Evolutionary conservation across 1,140 invertebrate genomes (phyloP), one percentile per base, ranked within the genome.

Genomic region (Odontomachus brunneus): DNA sequence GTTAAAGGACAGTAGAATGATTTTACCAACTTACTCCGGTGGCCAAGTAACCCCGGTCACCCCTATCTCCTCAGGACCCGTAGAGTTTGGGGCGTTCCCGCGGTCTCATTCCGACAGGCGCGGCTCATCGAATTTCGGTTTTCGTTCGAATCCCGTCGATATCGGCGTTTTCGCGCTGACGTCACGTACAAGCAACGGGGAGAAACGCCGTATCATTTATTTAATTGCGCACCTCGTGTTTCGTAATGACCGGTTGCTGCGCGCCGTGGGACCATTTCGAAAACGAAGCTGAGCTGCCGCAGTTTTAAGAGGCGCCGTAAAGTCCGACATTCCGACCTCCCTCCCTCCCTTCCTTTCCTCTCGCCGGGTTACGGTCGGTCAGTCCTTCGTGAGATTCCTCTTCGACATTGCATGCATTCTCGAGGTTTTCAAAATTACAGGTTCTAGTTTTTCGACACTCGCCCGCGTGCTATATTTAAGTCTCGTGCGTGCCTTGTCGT

Each of bases 161-260:
- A 62, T 11, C 19, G 22, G 57, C 49, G 5, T 82, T 62, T 76
- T 78, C 22, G n/a, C 59, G 14, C 51, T 69, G 22, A 59, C 14
- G 51, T 80, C 33, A 55, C 75, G 33, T n/a, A n/a, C n/a, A 75
- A 2, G 44, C 44, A 29, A 76, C 33, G 0, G 44, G 48, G 38
- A 78, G 62, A 60, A 65, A 48, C 7, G 84, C 73, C 51, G 51
- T 84, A 78, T 78, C 82, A 71, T 88, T 89, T 83, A 83, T 88
- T 88, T 90, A 86, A 88, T 87, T 69, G 69, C 12, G 66, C 24
- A 67, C 19, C 74, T 75, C 72, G 63, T 57, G 81, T 72, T 69
- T 66, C 63, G 59, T 85, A 85, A 87, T 84, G 63, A 84, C 65
- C 78, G 82, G 78, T 82, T 65, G 12, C 44, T 44, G 12, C 9